Evolutionary conservation across 2,113 vertebrate species (phyloP).

Genomic region (Limanda limanda): DNA sequence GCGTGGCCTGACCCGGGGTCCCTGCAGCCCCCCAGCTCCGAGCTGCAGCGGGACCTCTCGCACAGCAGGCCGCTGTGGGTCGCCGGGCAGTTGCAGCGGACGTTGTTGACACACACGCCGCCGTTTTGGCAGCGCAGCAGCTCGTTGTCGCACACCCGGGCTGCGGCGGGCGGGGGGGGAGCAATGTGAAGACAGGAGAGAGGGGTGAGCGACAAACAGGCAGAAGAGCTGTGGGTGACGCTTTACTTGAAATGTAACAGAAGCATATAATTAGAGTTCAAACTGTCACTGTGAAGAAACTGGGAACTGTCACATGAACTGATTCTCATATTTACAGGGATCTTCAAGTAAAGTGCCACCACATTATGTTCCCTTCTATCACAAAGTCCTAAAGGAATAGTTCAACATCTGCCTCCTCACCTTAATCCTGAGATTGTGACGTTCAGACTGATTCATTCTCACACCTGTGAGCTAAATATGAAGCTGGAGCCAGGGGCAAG

Average conservation of each 20-base stretch:
- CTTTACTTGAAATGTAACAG: constrained; percentile 37
- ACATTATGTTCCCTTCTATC: background rate
- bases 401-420: background rate
- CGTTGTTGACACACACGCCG: constrained; percentile 90
- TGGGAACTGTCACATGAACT: background rate
- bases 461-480: background rate
- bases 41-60: constrained; percentile 88
- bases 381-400: background rate
- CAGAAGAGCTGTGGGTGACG: constrained; percentile 1
- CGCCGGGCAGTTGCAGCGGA: constrained; percentile 89
- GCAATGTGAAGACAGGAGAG: constrained; percentile 52
- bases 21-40: constrained; percentile 87
- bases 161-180: constrained; percentile 74
- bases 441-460: background rate
- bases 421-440: background rate
- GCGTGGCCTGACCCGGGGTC: constrained; percentile 73
- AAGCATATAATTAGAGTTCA: background rate
- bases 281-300: background rate
- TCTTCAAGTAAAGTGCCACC: constrained; percentile 28
- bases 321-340: background rate
- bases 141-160: constrained; percentile 95
- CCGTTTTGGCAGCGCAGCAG: constrained; percentile 97
- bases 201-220: constrained; percentile 33
- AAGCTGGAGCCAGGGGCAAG: background rate
- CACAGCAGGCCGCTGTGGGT: constrained; percentile 91